Evolutionary conservation across 2,797 vertebrate genomes (phyloP), one percentile per base, ranked within the genome.

Genomic region (Syndactyla subalaris): DNA sequence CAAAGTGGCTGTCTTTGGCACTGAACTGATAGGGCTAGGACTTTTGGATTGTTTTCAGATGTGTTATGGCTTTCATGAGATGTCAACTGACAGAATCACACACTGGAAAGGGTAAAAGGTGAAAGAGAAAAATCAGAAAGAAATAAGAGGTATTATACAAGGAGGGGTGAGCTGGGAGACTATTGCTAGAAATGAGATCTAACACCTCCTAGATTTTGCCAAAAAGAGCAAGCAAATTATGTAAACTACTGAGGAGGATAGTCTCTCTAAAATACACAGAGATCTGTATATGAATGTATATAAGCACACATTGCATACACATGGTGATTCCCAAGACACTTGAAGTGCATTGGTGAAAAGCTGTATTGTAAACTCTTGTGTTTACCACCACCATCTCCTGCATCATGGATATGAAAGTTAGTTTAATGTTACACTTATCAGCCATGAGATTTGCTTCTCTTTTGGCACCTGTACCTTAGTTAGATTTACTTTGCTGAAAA

Each of bases 401-500:
- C 73, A 93, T 88, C 52, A 7, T 12, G 72, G 84, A 20, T 0
- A 0, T 54, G 48, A 63, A 39, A 61, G 19, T 26, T 38, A 54
- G 24, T 62, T 76, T 67, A 81, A 55, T 75, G 41, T 62, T 92
- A 19, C 38, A 29, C 32, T 81, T 71, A 39, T 39, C 32, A 82
- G 36, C 79, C 72, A 14, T 14, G 14, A 79, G 76, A 62, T 73
- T 74, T 67, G 14, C 54, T 70, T 90, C 87, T 54, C 34, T 70
- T 71, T 95, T 73, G 19, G 76, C 43, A 45, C 24, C 22, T 48
- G 80, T 59, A 62, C 58, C 43, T 23, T 34, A 85, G 70, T 92
- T 93, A 46, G 22, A 30, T 88, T 94, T 91, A 80, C 82, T 96
- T 94, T 83, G 71, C 41, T 88, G 74, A 77, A 74, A 92, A 80